Base-by-base conservation (phyloP, 2,797 vertebrate species). In the Alcedo atthis region DNA sequence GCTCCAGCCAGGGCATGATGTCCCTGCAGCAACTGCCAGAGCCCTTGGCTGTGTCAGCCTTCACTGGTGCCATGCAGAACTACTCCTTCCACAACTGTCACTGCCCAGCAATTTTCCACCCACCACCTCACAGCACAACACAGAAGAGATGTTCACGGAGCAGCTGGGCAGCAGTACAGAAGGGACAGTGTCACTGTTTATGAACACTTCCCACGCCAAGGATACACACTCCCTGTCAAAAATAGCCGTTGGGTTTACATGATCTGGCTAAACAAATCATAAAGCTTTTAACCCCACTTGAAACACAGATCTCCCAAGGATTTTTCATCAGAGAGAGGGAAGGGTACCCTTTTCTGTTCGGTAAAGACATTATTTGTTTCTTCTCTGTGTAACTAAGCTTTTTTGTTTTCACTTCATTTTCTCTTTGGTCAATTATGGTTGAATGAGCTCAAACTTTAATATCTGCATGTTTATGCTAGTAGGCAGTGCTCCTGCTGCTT, bases 231-330 rank as follows among this genome's bases (percentile, higher is more conserved):
- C 79, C 79, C 10, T 3, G 79, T 59, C 89, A 86, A 74, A 97
- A 96, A 93, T 84, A 95, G 77, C 80, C 59, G 67, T 85, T 74
- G 71, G 45, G 64, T 96, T 95, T 86, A 85, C 63, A 45, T 12
- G 24, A 5, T 2, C 70, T 86, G 79, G 62, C 86, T 95, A 91
- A 96, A 93, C 59, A 94, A 96, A 70, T 78, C 89, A 73, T 49
- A 73, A 87, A 82, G 89, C 64, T 93, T 94, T 95, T 96, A 95
- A 94, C 76, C 43, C 78, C 25, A 20, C 78, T 86, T 85, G 85
- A 94, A 96, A 95, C 64, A 53, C 15, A 1, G 70, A 59, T 90
- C 87, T 87, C 87, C 49, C 18, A 19, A 70, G 79, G 80, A 45
- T 91, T 92, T 81, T 86, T 86, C 46, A 79, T 79, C 26, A 2